These are phyloP conservation scores for Penaeus monodon DNA, from an alignment of 2,888 invertebrate species.

Conservation along the genomic window DNA sequence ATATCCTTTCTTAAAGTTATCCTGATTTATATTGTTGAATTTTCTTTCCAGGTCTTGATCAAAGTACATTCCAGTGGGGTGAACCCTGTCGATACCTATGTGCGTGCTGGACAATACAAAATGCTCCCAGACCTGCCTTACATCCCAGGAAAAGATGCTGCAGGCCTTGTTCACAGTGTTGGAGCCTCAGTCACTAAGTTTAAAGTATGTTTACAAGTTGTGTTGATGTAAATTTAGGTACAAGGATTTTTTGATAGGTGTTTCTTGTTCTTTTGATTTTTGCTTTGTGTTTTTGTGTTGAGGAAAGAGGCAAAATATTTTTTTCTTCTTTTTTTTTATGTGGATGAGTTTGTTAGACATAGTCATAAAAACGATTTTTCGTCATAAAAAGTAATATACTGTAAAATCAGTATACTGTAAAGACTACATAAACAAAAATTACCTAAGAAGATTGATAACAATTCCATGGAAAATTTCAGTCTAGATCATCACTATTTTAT, in stretches of 20 bases:
- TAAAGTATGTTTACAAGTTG: constrained; percentile 68
- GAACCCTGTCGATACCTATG: constrained; percentile 76
- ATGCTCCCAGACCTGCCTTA: constrained; percentile 72
- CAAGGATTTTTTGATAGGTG: neutral
- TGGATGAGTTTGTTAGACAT: too few relatives aligned
- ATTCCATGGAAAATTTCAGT: neutral
- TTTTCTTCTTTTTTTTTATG: too few relatives aligned
- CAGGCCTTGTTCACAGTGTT: constrained; percentile 72
- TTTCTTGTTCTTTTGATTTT: neutral
- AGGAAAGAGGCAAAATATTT: too few relatives aligned
- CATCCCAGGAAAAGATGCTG: constrained; percentile 73
- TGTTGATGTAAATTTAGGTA: neutral
- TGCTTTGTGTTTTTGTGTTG: neutral
- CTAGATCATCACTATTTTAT: neutral
- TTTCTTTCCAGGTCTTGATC: constrained; percentile 71
- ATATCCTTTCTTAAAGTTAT: neutral
- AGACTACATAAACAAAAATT: neutral
- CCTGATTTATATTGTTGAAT: neutral
- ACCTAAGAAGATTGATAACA: neutral
- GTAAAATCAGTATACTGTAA: too few relatives aligned
- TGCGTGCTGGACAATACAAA: constrained; percentile 72
- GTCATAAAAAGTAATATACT: too few relatives aligned
- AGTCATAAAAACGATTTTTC: too few relatives aligned
- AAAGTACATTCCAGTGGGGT: constrained; percentile 72
- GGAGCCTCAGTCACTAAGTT: constrained; percentile 70